phyloP scores from a whole-genome alignment of 1,140 invertebrate genomes.

The Drosophila pallidifrons region DNA sequence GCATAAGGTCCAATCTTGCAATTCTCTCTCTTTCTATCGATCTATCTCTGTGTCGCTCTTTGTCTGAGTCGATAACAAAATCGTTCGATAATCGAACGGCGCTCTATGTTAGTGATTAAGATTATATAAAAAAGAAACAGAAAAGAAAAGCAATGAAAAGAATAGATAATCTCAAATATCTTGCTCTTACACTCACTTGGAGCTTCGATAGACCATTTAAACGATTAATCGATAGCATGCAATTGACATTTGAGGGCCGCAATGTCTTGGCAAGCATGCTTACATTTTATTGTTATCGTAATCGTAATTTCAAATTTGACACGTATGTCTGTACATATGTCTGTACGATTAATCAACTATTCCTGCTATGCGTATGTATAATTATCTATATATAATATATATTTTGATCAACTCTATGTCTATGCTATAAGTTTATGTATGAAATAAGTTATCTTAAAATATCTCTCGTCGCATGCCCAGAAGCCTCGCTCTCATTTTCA shows the following conservation, averaged over 20 bases:
- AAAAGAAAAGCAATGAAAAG: neutral
- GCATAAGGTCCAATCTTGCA: neutral
- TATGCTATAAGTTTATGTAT: conserved; percentile 40
- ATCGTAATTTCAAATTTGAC: neutral
- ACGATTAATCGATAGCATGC: conserved; percentile 52
- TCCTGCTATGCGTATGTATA: conserved; percentile 8
- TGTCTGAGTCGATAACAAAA: conserved; percentile 6
- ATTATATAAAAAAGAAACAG: neutral
- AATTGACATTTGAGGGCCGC: conserved; percentile 37
- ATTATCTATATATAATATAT: conserved; percentile 7
- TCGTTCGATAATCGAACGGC: conserved; percentile 6
- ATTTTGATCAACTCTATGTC: neutral
- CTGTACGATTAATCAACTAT: conserved; percentile 8
- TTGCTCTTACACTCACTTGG: conserved; percentile 37
- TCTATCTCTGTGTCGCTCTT: neutral
- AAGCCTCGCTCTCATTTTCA: conserved; percentile 32
- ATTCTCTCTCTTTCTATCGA: neutral
- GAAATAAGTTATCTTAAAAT: conserved; percentile 36
- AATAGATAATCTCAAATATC: neutral
- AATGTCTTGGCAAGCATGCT: conserved; percentile 50
- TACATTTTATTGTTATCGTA: conserved; percentile 5
- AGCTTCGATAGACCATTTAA: conserved; percentile 35
- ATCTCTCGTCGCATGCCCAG: conserved; percentile 35
- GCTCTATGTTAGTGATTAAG: conserved; percentile 42
- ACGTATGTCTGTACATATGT: conserved; percentile 31